Percentiles rank a stretch among this genome's conserved stretches.
phyloP scores from a whole-genome alignment of 2,888 invertebrate species.

The Scaptodrosophila latifasciaeformis region DNA sequence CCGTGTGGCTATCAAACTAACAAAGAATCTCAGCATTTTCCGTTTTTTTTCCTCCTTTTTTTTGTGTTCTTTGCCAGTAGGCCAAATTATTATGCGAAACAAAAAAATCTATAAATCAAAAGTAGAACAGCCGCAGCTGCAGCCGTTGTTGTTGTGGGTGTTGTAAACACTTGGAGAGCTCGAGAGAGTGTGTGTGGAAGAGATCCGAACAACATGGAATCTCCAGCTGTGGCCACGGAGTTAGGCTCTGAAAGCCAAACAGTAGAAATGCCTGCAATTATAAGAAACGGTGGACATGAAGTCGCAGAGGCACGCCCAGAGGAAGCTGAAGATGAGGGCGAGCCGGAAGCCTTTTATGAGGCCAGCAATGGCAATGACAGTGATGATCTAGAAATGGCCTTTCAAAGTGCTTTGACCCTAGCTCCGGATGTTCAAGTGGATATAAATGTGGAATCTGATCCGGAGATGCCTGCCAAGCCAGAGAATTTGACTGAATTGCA shows the following conservation, averaged over 20 bases:
- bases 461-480: conserved; percentile 13
- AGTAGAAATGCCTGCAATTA: conserved; percentile 7
- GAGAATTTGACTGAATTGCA: conserved; percentile 1
- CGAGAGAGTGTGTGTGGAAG: conserved; percentile 33
- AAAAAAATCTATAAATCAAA: conserved; percentile 49
- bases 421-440: conserved; percentile 56
- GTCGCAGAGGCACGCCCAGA: too few species aligned
- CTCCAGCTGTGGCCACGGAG: conserved; percentile 36
- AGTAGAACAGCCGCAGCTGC: conserved; percentile 52
- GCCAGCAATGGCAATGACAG: conserved; percentile 60
- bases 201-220: conserved; percentile 36
- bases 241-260: conserved; percentile 31
- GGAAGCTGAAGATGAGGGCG: conserved; percentile 50
- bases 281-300: not conserved
- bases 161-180: too few species aligned
- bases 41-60: too few species aligned
- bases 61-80: not conserved
- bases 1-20: not conserved
- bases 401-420: conserved; percentile 55
- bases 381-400: conserved; percentile 61
- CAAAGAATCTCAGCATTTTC: not conserved
- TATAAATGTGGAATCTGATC: conserved; percentile 40
- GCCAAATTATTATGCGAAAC: conserved; percentile 49
- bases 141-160: conserved; percentile 36
- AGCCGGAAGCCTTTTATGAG: conserved; percentile 61